Conservation (phyloP, 2,113 vertebrate species). For the Ammospiza nelsoni region DNA sequence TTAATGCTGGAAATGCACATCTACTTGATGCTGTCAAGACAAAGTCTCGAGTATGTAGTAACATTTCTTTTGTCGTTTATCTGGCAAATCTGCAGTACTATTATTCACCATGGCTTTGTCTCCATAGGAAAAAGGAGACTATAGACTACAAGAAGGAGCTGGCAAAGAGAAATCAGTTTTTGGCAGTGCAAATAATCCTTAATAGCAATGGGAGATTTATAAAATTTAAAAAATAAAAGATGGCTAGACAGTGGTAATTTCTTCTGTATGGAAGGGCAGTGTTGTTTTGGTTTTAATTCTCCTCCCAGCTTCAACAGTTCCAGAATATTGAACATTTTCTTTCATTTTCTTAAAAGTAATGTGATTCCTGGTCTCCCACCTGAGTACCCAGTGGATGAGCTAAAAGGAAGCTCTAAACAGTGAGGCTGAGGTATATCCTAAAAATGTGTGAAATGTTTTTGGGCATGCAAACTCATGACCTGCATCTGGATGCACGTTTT, state of each 20-base stretch:
- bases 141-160: background rate
- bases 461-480: background rate
- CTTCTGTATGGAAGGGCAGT: background rate
- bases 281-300: background rate
- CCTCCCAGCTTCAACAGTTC: background rate
- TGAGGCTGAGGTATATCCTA: fast-evolving
- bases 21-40: background rate
- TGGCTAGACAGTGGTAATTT: background rate
- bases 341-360: background rate
- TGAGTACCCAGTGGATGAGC: background rate
- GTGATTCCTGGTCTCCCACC: background rate
- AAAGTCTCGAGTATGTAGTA: background rate
- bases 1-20: background rate
- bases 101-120: background rate
- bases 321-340: background rate
- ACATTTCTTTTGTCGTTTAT: background rate
- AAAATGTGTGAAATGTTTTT: background rate
- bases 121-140: background rate
- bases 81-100: background rate
- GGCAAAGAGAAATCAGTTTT: background rate
- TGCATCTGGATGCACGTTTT: background rate
- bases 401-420: background rate
- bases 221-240: background rate
- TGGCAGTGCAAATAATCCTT: background rate
- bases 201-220: background rate